Conservation (phyloP, 2,888 invertebrate genomes). For the Andrena hattorfiana region DNA sequence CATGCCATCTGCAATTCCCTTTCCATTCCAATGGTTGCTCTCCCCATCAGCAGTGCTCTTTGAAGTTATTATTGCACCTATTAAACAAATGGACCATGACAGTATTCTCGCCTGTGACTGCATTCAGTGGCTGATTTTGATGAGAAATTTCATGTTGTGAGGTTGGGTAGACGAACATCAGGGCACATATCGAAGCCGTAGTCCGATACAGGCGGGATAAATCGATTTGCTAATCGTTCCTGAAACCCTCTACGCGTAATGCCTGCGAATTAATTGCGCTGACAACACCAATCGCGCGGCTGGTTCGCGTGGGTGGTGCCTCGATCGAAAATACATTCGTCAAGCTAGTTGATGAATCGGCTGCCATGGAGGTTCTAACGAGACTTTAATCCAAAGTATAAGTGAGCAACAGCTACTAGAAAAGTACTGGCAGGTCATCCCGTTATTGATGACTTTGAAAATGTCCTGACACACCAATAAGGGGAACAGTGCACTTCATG, state of each 20-base stretch:
- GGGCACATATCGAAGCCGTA: background rate
- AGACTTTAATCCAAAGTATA: background rate
- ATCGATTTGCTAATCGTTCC: constrained; percentile 57
- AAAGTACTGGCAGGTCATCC: background rate
- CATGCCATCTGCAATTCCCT: background rate
- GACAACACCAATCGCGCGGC: constrained; percentile 42
- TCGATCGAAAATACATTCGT: constrained; percentile 41
- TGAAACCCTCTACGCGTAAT: constrained; percentile 37
- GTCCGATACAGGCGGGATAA: constrained; percentile 27
- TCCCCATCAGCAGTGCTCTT: too few relatives aligned
- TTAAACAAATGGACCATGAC: too few relatives aligned
- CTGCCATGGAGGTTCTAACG: background rate
- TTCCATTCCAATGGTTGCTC: background rate
- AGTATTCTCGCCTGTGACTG: too few relatives aligned
- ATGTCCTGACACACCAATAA: background rate
- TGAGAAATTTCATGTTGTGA: constrained; percentile 26
- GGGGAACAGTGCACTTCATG: too few relatives aligned
- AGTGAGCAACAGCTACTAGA: background rate
- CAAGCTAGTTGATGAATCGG: constrained; percentile 37
- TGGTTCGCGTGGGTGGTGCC: constrained; percentile 39
- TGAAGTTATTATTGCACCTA: too few relatives aligned
- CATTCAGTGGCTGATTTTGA: background rate
- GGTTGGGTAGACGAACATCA: constrained; percentile 22
- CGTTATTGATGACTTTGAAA: background rate
- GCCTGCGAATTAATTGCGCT: constrained; percentile 56